Conservation (phyloP, 2,113 vertebrate species). For the Cariama cristata region DNA sequence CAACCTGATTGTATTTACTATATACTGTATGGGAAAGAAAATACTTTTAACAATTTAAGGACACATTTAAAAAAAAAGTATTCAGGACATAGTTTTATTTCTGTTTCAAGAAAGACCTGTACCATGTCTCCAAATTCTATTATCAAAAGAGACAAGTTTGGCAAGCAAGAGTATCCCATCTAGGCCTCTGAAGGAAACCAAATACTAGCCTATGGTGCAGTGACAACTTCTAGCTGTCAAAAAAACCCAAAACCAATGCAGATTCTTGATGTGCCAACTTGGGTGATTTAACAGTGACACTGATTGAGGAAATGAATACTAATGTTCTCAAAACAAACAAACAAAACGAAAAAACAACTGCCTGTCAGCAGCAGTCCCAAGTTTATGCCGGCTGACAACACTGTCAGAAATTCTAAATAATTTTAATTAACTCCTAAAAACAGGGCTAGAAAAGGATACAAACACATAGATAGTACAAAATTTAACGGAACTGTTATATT, state of each 20-base stretch:
- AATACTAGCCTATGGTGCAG: background rate
- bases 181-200: background rate
- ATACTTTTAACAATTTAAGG: background rate
- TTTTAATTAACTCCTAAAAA: background rate
- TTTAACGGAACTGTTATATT: background rate
- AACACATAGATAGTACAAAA: background rate
- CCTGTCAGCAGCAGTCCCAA: background rate
- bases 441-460: background rate
- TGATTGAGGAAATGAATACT: background rate
- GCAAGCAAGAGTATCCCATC: background rate
- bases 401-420: background rate
- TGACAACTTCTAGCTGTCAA: background rate
- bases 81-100: background rate
- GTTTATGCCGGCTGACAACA: background rate
- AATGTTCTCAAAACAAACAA: background rate
- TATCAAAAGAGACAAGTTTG: background rate
- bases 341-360: no score
- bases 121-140: background rate
- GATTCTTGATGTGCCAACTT: background rate
- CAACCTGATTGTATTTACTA: background rate
- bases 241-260: background rate
- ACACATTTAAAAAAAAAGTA: background rate
- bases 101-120: background rate
- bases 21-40: background rate
- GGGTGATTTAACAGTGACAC: background rate